Percentiles rank a stretch among this genome's conserved stretches.
phyloP scores from a whole-genome alignment of 2,113 vertebrate genomes.

The Chaetura pelagica region DNA sequence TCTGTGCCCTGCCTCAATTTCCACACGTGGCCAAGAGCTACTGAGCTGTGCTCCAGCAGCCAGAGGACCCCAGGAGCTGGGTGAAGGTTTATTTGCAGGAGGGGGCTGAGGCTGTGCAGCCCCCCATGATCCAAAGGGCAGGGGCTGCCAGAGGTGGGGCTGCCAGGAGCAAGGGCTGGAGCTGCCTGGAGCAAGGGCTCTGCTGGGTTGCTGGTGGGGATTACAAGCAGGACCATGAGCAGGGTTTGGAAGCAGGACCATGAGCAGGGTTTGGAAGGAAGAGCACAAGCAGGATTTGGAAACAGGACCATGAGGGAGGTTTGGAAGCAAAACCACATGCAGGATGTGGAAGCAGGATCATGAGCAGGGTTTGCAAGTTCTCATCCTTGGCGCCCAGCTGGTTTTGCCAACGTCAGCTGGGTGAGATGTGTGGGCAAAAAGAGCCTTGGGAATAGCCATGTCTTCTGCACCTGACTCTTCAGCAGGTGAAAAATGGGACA shows the following conservation, averaged over 20 bases:
- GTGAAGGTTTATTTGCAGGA: background rate
- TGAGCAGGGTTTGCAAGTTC: too few relatives aligned
- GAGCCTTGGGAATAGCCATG: background rate
- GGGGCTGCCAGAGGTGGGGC: background rate
- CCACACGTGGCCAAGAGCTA: background rate
- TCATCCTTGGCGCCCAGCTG: background rate
- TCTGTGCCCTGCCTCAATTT: constrained; percentile 9
- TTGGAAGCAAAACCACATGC: too few relatives aligned
- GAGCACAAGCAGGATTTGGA: background rate
- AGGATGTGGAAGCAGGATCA: background rate
- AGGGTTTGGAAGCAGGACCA: too few relatives aligned
- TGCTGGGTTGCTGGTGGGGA: background rate
- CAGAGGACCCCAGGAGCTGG: background rate
- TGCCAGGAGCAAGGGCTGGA: background rate
- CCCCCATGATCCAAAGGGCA: background rate
- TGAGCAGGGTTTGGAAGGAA: background rate
- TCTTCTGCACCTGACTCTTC: background rate
- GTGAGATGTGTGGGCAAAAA: background rate
- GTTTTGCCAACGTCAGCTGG: background rate
- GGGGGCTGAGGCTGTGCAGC: background rate
- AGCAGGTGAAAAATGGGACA: rapidly evolving
- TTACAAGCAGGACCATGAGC: background rate
- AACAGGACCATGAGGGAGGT: too few relatives aligned
- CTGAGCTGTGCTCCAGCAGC: background rate
- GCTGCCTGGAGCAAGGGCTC: background rate